phyloP scores from a whole-genome alignment of 2,113 vertebrate species.

The Atherinomorus stipes region DNA sequence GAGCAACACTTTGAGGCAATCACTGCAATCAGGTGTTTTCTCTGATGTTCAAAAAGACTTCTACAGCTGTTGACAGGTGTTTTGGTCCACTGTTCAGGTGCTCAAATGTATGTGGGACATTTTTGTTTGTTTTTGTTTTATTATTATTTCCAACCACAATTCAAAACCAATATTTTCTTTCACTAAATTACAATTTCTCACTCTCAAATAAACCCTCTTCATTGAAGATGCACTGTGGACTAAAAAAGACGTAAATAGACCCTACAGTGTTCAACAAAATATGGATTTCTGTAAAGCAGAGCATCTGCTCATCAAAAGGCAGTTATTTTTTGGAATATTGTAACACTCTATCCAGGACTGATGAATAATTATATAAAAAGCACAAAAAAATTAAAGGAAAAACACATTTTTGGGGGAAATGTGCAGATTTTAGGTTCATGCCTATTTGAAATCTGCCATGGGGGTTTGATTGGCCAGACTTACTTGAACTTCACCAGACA shows the following conservation, averaged over 20 bases:
- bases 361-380: neutral
- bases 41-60: too few species aligned
- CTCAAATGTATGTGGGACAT: too few species aligned
- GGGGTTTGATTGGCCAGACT: neutral
- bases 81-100: too few species aligned
- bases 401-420: neutral
- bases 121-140: too few species aligned
- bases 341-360: neutral
- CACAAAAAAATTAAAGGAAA: neutral
- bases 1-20: too few species aligned
- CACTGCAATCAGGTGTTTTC: too few species aligned
- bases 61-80: too few species aligned
- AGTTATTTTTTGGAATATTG: neutral
- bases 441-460: neutral
- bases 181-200: too few species aligned
- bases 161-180: too few species aligned
- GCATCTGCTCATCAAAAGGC: slow-evolving; percentile 14
- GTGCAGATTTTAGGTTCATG: neutral
- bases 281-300: slow-evolving; percentile 4
- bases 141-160: too few species aligned
- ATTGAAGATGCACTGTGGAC: neutral
- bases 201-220: neutral
- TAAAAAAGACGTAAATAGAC: neutral
- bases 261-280: neutral
- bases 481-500: neutral